Percentiles rank a stretch among this genome's conserved stretches.
These are phyloP conservation scores for Heloderma charlesbogerti DNA, from an alignment of 2,113 vertebrate species.

Conservation along the genomic window DNA sequence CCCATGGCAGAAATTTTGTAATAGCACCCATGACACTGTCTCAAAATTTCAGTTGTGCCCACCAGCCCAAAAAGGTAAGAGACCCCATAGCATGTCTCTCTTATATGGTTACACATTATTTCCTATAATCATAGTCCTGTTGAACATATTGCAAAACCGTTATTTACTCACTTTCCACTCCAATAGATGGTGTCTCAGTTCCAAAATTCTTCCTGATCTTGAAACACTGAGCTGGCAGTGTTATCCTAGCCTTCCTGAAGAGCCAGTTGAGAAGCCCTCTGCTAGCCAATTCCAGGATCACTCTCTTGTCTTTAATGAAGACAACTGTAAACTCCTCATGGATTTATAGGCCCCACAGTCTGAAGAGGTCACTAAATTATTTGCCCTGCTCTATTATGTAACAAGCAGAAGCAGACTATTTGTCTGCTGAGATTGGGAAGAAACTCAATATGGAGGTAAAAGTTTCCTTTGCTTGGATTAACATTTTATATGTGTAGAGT, in stretches of 20 bases:
- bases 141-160: neutral
- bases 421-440: neutral
- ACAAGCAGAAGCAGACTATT: neutral
- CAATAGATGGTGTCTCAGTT: neutral
- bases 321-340: neutral
- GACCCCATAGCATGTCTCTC: too few relatives aligned
- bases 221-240: neutral
- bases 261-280: neutral
- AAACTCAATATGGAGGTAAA: neutral
- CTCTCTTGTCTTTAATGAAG: neutral
- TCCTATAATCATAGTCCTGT: neutral
- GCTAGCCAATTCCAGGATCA: neutral
- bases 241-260: neutral
- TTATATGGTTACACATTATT: too few relatives aligned
- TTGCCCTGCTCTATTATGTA: neutral
- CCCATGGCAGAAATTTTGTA: too few relatives aligned
- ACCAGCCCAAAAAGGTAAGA: too few relatives aligned
- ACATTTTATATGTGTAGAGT: fast-evolving
- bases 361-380: neutral
- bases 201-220: neutral
- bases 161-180: neutral
- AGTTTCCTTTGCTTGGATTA: neutral
- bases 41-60: too few relatives aligned
- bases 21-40: too few relatives aligned
- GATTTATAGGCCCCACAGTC: neutral